These are phyloP conservation scores for Falcunculus frontatus DNA, from an alignment of 2,113 vertebrate species.

Conservation along the genomic window DNA sequence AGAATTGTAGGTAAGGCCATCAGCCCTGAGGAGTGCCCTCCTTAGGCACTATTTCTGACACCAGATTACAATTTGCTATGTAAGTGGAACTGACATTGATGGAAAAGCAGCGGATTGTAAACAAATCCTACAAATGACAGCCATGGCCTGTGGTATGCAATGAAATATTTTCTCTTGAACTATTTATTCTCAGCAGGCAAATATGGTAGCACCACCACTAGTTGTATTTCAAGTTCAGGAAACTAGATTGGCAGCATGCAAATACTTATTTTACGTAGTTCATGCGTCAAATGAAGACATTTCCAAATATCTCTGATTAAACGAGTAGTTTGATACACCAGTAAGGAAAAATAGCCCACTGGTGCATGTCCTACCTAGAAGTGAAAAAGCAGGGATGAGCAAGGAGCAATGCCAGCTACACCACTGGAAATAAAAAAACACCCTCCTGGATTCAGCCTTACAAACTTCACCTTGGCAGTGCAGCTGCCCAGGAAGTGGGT, in stretches of 20 bases:
- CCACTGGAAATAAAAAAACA: not conserved
- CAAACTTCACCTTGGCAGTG: not conserved
- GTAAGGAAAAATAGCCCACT: not conserved
- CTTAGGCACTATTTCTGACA: not conserved
- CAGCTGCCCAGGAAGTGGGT: not conserved
- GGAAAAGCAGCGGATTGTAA: not conserved
- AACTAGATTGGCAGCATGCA: not conserved
- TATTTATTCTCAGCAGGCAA: not conserved
- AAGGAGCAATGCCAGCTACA: not conserved
- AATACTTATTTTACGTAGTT: not conserved
- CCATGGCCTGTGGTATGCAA: not conserved
- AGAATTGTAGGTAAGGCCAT: not conserved
- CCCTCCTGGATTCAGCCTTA: not conserved
- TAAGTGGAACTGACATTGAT: constrained; percentile 30
- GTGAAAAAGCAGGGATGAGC: not conserved
- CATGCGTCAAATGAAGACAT: not conserved
- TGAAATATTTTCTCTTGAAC: not conserved
- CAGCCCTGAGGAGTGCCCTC: not conserved
- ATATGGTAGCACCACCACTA: not conserved
- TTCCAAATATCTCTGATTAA: not conserved
- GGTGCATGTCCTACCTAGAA: not conserved
- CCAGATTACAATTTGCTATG: not conserved
- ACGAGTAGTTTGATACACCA: not conserved
- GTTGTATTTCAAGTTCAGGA: not conserved
- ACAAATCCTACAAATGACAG: not conserved